Conservation (phyloP, 2,888 invertebrate genomes). For the Itoplectis maculator region DNA sequence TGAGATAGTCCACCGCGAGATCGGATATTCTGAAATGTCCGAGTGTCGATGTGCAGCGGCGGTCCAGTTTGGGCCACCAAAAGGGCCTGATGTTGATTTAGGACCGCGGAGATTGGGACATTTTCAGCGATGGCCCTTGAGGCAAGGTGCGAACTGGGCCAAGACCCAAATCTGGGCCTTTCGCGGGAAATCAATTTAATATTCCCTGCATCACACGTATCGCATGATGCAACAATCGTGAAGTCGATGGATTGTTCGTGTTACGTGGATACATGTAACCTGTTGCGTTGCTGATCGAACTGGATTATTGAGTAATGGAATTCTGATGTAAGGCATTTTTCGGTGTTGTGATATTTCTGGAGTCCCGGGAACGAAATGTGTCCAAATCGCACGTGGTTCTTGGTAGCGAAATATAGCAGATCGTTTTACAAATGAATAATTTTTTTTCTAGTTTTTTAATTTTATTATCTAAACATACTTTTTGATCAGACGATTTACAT, state of each 20-base stretch:
- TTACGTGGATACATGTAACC: constrained; percentile 15
- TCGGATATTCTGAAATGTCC: background rate
- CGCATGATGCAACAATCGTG: constrained; percentile 1
- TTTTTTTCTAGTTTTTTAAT: too few relatives aligned
- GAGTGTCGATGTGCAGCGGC: background rate
- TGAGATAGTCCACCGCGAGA: background rate
- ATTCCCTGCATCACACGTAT: background rate
- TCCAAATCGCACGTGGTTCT: too few relatives aligned
- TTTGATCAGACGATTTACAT: background rate
- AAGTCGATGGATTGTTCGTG: background rate
- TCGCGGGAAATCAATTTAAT: background rate
- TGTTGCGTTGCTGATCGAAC: background rate
- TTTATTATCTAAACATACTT: too few relatives aligned
- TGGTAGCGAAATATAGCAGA: background rate
- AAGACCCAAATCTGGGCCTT: background rate
- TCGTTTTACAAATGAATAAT: too few relatives aligned
- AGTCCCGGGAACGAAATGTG: background rate
- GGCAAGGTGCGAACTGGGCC: background rate
- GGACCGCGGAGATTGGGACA: constrained; percentile 44
- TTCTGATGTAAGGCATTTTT: background rate
- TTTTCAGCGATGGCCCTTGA: background rate
- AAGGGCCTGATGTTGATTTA: constrained; percentile 8
- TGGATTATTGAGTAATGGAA: background rate
- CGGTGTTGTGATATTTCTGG: background rate
- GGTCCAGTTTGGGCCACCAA: constrained; percentile 14